A percentile compares a stretch with the other conserved stretches of the same genome.
phyloP scores from a whole-genome alignment of 2,888 invertebrate genomes.

The Pterostichus niger region DNA sequence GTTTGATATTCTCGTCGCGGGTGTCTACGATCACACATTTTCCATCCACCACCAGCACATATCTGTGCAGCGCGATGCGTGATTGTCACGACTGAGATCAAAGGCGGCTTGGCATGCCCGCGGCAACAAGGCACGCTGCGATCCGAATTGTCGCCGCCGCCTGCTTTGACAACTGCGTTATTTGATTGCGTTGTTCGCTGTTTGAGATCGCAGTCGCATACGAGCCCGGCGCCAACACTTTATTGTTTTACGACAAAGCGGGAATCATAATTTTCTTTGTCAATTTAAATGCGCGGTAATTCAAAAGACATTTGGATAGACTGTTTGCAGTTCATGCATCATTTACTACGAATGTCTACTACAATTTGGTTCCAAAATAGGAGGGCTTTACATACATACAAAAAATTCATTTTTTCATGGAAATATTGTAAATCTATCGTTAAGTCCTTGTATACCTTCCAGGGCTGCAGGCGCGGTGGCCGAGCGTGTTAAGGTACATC shows the following conservation, averaged over 20 bases:
- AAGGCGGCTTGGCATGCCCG: slow-evolving; percentile 71
- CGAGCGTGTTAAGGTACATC: no score
- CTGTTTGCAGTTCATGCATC: no score
- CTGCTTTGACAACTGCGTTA: slow-evolving; percentile 62
- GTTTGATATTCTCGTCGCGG: slow-evolving; percentile 23
- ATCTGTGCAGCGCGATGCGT: slow-evolving; percentile 68
- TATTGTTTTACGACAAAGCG: slow-evolving; percentile 57
- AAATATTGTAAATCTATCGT: no score
- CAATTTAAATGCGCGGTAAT: slow-evolving; percentile 55
- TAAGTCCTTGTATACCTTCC: no score
- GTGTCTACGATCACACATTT: slow-evolving; percentile 17
- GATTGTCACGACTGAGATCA: slow-evolving; percentile 75
- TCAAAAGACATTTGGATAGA: slow-evolving; percentile 5
- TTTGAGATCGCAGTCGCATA: slow-evolving; percentile 35
- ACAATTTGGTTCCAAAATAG: not conserved
- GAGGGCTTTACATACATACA: no score
- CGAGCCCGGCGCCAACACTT: not conserved
- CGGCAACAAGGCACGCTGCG: slow-evolving; percentile 32
- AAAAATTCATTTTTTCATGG: no score
- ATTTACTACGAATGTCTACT: no score
- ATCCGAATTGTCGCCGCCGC: slow-evolving; percentile 44
- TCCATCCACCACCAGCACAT: not conserved
- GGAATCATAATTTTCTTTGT: slow-evolving; percentile 52
- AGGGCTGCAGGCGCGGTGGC: no score
- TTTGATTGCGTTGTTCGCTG: slow-evolving; percentile 52